phyloP scores from a whole-genome alignment of 1,140 invertebrate genomes.

The Radopholus similis region DNA sequence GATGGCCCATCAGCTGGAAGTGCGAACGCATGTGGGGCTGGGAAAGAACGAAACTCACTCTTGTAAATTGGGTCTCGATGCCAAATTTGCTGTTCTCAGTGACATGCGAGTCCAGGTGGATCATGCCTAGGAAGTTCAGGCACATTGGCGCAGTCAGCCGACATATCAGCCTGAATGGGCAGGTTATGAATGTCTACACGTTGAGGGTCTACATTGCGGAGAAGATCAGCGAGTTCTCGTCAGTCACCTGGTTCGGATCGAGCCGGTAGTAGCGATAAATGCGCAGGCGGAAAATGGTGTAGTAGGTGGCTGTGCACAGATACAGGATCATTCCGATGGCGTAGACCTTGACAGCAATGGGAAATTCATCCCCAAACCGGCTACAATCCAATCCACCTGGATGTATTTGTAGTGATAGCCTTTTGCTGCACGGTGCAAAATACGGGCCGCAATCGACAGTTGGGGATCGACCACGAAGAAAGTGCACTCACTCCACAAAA shows the following conservation, averaged over 20 bases:
- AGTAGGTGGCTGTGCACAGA: slow-evolving; percentile 93
- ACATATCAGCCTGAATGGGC: slow-evolving; percentile 77
- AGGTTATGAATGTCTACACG: neutral
- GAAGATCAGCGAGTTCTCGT: slow-evolving; percentile 97
- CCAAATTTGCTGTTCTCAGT: slow-evolving; percentile 69
- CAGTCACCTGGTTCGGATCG: slow-evolving; percentile 92
- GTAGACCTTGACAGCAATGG: slow-evolving; percentile 67
- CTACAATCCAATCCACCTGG: slow-evolving; percentile 69
- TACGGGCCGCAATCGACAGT: slow-evolving; percentile 87
- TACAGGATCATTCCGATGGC: slow-evolving; percentile 86
- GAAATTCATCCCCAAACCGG: neutral
- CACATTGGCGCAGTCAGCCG: slow-evolving; percentile 95
- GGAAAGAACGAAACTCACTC: slow-evolving; percentile 23
- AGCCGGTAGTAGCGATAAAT: slow-evolving; percentile 94
- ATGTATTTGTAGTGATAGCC: slow-evolving; percentile 89
- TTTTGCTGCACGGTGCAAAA: slow-evolving; percentile 75
- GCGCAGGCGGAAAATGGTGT: slow-evolving; percentile 89
- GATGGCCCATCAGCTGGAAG: slow-evolving; percentile 93
- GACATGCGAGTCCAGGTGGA: slow-evolving; percentile 95
- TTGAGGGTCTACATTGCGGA: slow-evolving; percentile 72
- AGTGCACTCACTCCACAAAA: slow-evolving; percentile 97
- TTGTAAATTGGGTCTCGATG: slow-evolving; percentile 59
- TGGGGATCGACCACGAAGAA: slow-evolving; percentile 87
- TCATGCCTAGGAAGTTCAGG: slow-evolving; percentile 91
- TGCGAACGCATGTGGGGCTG: neutral